Conservation (phyloP, 2,888 invertebrate genomes). For the Eudasyphora cyanicolor region DNA sequence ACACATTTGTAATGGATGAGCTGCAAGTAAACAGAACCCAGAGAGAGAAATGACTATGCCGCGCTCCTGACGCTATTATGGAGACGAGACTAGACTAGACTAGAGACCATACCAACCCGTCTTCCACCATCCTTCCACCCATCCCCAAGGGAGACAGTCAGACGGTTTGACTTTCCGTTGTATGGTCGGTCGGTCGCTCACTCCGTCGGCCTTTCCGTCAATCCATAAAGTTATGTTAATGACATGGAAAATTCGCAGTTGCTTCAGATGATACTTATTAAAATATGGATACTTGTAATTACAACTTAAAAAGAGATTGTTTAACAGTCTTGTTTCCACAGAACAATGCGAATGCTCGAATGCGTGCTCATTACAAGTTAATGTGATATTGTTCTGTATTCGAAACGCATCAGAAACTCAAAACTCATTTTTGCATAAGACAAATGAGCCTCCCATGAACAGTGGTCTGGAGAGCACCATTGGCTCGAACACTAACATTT, state of each 20-base stretch:
- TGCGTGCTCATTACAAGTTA: conserved; percentile 21
- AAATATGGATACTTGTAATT: background rate
- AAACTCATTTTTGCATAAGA: conserved; percentile 9
- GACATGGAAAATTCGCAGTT: conserved; percentile 7
- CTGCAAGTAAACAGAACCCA: conserved; percentile 6
- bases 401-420: background rate
- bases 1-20: conserved; percentile 74
- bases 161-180: background rate
- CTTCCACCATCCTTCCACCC: background rate
- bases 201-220: background rate
- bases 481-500: too few relatives aligned
- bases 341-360: too few relatives aligned
- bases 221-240: conserved; percentile 7
- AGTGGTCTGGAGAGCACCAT: background rate
- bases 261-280: conserved; percentile 13
- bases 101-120: background rate
- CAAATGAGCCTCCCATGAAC: background rate
- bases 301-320: background rate
- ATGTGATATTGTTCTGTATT: background rate
- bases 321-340: background rate
- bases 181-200: background rate
- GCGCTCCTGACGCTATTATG: too few relatives aligned
- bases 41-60: too few relatives aligned
- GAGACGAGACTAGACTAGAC: background rate
- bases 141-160: too few relatives aligned